phyloP scores from a whole-genome alignment of 2,888 invertebrate species.

The Boloria selene region DNA sequence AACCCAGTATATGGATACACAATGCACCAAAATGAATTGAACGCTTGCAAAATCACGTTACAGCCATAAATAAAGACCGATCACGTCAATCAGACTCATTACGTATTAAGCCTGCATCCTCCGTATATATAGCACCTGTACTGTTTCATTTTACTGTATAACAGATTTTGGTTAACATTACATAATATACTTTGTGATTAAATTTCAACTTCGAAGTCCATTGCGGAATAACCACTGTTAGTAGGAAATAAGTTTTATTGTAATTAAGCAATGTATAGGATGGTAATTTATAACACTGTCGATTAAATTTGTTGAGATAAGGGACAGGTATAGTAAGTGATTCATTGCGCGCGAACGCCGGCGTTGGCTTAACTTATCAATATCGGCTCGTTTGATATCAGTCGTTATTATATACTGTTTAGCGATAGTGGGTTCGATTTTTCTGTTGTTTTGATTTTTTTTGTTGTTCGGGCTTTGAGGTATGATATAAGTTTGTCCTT shows the following conservation, averaged over 20 bases:
- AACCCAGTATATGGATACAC: too few relatives aligned
- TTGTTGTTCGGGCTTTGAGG: too few relatives aligned
- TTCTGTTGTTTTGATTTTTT: too few relatives aligned
- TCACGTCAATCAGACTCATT: slow-evolving; percentile 53
- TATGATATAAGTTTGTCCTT: too few relatives aligned
- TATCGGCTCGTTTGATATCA: slow-evolving; percentile 65
- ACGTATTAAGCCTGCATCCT: slow-evolving; percentile 58
- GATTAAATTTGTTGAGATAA: slow-evolving; percentile 18
- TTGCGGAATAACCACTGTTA: slow-evolving; percentile 8
- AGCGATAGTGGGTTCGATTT: not conserved
- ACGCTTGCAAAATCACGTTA: slow-evolving; percentile 40
- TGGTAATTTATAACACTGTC: not conserved
- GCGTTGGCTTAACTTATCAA: slow-evolving; percentile 61
- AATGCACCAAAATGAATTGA: slow-evolving; percentile 32
- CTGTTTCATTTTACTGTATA: slow-evolving; percentile 33
- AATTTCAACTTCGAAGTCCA: slow-evolving; percentile 9
- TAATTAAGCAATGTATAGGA: slow-evolving; percentile 22
- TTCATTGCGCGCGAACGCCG: slow-evolving; percentile 59
- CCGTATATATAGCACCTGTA: slow-evolving; percentile 38
- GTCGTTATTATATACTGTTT: slow-evolving; percentile 40
- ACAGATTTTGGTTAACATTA: slow-evolving; percentile 17
- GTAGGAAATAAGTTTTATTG: not conserved
- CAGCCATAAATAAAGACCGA: slow-evolving; percentile 40
- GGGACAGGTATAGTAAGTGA: slow-evolving; percentile 63
- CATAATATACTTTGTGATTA: slow-evolving; percentile 5